Evolutionary conservation across 2,113 vertebrate genomes (phyloP).

Genomic region (Petroica traversi): DNA sequence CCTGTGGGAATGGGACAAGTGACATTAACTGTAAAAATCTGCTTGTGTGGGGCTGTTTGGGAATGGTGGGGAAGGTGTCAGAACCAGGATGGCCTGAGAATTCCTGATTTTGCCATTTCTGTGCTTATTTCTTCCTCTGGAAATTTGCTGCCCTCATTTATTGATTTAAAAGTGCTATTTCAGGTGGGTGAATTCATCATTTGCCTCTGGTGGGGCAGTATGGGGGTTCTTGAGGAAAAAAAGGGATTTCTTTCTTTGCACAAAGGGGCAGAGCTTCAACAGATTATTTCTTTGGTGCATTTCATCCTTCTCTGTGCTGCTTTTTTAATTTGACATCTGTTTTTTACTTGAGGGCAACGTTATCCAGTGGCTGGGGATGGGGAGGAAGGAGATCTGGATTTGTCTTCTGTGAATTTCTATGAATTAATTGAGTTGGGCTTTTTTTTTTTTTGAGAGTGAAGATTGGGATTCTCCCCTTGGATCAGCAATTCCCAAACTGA

Average conservation of each 20-base stretch:
- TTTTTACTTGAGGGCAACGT: neutral
- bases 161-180: neutral
- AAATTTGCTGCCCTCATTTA: neutral
- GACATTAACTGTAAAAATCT: fast-evolving
- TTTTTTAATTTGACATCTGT: neutral
- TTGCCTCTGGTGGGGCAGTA: neutral
- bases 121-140: neutral
- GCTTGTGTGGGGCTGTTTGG: fast-evolving
- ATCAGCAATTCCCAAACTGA: neutral
- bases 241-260: neutral
- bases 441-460: neutral
- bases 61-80: neutral
- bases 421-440: neutral
- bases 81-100: neutral
- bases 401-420: neutral
- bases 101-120: neutral
- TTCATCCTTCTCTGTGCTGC: neutral
- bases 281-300: neutral
- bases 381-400: neutral
- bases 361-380: fast-evolving
- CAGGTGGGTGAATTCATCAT: neutral
- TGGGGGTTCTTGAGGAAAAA: neutral
- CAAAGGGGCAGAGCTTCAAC: neutral
- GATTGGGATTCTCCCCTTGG: neutral
- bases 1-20: fast-evolving